Base-by-base conservation (phyloP, 2,888 invertebrate species). In the Julus scanicus region DNA sequence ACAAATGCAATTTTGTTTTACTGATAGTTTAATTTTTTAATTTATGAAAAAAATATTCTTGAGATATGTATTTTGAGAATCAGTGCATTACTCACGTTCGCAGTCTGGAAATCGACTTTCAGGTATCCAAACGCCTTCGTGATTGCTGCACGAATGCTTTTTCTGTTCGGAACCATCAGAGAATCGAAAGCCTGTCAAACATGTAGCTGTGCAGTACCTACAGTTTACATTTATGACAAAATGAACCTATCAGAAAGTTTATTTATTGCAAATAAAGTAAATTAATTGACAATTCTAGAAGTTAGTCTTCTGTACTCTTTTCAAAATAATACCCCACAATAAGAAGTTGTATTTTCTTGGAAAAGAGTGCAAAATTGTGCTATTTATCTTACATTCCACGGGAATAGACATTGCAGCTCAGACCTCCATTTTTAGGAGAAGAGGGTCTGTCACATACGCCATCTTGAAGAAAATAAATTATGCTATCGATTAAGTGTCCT, bases 21-120 rank as follows among this genome's bases (percentile, higher is more conserved):
- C 13, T 48, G 48, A 13, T 13, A 48, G 13, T 48, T 53, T 4
- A 13, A 0, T 5, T 40, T 29, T 20, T 29, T 49, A 0, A 13
- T 39, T 88, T 84, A 84, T 44, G 44, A 0, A 8, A 8, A 44
- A 44, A 44, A 44, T n/a, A 48, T 49, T 48, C 2, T 48, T 48
- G 17, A 48, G n/a, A 5, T 37, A n/a, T n/a, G n/a, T n/a, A 6
- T 39, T 87, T 11, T 84, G 29, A 13, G 11, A 71, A 29, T 71
- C 29, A 71, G 11, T 29, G 4, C 13, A 15, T 53, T 20, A 91
- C 93, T 93, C 92, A 95, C 95, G 94, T 93, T 94, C 93, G 90
- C 95, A 95, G n/a, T 94, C 92, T 2, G 95, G 95, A 53, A 94
- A 89, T 29, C 48, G 40, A 20, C 53, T 85, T 39, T 63, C 85